These are phyloP conservation scores for Rhinogobius similis DNA, from an alignment of 2,113 vertebrate genomes.

Conservation along the genomic window DNA sequence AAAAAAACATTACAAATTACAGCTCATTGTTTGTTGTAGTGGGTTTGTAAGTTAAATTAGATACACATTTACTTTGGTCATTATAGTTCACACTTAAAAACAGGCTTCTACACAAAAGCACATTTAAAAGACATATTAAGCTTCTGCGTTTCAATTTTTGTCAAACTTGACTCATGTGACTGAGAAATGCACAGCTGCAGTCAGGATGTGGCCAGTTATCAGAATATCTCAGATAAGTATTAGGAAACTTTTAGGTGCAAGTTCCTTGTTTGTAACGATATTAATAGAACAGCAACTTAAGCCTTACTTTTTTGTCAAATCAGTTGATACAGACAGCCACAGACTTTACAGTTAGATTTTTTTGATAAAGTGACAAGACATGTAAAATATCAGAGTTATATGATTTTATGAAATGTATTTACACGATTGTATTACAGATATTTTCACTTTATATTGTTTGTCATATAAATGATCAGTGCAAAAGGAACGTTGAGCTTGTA, in stretches of 20 bases:
- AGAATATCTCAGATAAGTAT: neutral
- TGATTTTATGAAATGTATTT: neutral
- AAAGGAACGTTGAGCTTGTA: slow-evolving; percentile 22
- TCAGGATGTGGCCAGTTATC: slow-evolving; percentile 39
- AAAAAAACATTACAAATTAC: neutral
- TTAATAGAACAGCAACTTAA: neutral
- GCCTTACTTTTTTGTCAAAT: neutral
- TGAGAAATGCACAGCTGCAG: slow-evolving; percentile 25
- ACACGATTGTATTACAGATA: neutral
- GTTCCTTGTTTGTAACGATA: neutral
- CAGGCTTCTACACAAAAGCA: neutral
- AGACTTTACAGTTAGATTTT: neutral
- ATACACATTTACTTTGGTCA: neutral
- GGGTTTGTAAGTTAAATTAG: neutral
- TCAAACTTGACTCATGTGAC: neutral
- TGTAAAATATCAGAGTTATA: neutral
- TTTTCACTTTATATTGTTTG: neutral
- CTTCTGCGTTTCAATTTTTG: neutral
- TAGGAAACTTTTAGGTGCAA: neutral
- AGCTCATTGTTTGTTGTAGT: neutral
- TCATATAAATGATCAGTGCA: slow-evolving; percentile 11
- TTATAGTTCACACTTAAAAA: neutral
- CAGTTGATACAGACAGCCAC: neutral
- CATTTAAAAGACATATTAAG: neutral
- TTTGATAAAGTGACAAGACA: no score